Evolutionary conservation across 1,140 invertebrate species (phyloP), one percentile per base, ranked within the genome.

Genomic region (Scylla paramamosain): DNA sequence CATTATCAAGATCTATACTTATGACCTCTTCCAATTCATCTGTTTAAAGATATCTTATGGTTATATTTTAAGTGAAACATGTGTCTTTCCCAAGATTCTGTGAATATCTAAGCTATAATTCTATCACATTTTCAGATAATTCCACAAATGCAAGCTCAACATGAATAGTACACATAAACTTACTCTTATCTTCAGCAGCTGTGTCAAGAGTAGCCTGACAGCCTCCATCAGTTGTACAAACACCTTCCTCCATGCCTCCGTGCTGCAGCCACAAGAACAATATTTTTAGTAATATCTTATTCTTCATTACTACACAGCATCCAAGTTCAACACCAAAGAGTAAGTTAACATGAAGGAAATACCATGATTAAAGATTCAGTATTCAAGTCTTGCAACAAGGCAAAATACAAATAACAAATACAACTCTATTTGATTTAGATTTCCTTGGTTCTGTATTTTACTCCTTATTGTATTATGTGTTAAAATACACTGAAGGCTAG

Each of bases 121-220:
- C 10, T 4, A 59, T 59, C 52, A 59, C 10, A 59, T 1, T 20
- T 59, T 59, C 52, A 59, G 2, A 59, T 59, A 59, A 59, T 20
- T 59, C 52, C 2, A 59, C 10, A 59, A 39, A 39, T 59, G 1
- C 16, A 59, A 59, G 16, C 67, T 7, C 67, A 20, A n/a, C 20
- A 77, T 77, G 67, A 77, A 25, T n/a, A 20, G 67, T 20, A 77
- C 1, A 77, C 25, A 12, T 8, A 0, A 84, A 93, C 83, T 95
- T 92, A 95, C 94, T 92, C 92, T 92, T 95, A 32, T 95, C 94
- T 32, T 95, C 94, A 89, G 12, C 32, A 88, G 94, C n/a, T 88
- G 46, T 82, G n/a, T 87, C 91, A 4, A 67, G 29, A n/a, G 59
- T 4, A 14, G 83, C 94, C 59, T 95, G 94, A 25, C 94, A 95